These are phyloP conservation scores for Bombus balteatus DNA, from an alignment of 1,140 invertebrate species.

Conservation along the genomic window DNA sequence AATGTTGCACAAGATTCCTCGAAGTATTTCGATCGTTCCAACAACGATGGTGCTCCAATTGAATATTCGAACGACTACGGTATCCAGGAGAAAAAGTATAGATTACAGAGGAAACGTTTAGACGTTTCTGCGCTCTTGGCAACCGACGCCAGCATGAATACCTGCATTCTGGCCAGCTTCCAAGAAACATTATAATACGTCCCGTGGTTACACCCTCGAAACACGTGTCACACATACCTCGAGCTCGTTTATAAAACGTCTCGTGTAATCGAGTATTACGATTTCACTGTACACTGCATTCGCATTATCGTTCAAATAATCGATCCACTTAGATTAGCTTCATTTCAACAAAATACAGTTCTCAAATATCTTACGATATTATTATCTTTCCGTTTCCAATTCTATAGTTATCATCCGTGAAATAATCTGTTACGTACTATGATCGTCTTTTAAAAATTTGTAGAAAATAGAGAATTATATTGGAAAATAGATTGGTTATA, in stretches of 20 bases:
- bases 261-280: conserved; percentile 28
- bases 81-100: conserved; percentile 21
- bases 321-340: conserved; percentile 2
- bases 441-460: no score
- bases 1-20: neutral
- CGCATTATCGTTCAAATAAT: conserved; percentile 29
- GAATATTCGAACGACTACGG: conserved; percentile 8
- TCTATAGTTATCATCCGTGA: neutral
- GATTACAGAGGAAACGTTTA: conserved; percentile 43
- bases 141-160: conserved; percentile 45
- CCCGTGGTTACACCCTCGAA: conserved; percentile 57
- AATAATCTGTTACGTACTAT: neutral
- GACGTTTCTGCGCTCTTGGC: conserved; percentile 41
- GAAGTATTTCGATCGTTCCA: conserved; percentile 7
- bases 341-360: neutral
- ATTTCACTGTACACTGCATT: neutral
- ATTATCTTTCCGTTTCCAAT: neutral
- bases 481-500: no score
- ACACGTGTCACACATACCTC: conserved; percentile 57
- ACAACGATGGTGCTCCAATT: conserved; percentile 41
- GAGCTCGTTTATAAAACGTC: conserved; percentile 57
- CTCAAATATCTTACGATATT: neutral
- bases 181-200: conserved; percentile 66
- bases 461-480: no score
- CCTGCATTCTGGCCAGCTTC: conserved; percentile 48